Evolutionary conservation across 2,888 invertebrate species (phyloP), one percentile per base, ranked within the genome.

Genomic region (Scrobipalpa atriplicella): DNA sequence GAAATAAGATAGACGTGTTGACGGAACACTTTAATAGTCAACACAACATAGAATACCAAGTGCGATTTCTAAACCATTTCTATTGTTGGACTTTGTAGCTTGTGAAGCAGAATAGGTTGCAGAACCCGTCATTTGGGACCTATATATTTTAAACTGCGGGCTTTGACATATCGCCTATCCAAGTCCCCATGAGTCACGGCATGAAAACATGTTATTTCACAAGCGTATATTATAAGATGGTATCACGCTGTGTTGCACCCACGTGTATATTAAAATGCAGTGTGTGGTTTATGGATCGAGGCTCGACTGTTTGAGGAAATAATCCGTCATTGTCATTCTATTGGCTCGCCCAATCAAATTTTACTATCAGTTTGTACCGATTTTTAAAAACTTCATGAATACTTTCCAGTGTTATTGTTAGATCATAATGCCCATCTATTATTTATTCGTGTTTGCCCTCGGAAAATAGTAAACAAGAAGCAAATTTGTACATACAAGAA

Each of bases 321-420:
- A 84, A 88, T 90, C 82, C 80, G 79, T 91, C 90, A 87, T 82
- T 89, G 89, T 89, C 90, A 86, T 56, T 85, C 83, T 79, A 70
- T 82, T 80, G 78, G 77, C 82, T 83, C 82, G 80, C 78, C 80
- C 83, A 86, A 85, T 87, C 84, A 86, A 84, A 86, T 82, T 76
- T 67, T 65, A 65, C 9, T 56, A 47, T 56, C 66, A 60, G 8
- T 60, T 60, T 41, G 41, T 56, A 47, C 7, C 47, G 16, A 5
- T 16, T 47, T 47, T 16, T 0, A 16, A 47, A 3, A 16, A 16
- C n/a, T 13, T 13, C 16, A 7, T 47, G 29, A 29, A 29, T 29
- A 29, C 29, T 5, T 29, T 3, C 29, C 5, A 41, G 10, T 41
- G 41, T 41, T 13, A 3, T 3, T 43, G 2, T 11, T 43, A 13